Evolutionary conservation across 2,113 vertebrate genomes (phyloP), one percentile per base, ranked within the genome.

Genomic region (Ciconia maguari): DNA sequence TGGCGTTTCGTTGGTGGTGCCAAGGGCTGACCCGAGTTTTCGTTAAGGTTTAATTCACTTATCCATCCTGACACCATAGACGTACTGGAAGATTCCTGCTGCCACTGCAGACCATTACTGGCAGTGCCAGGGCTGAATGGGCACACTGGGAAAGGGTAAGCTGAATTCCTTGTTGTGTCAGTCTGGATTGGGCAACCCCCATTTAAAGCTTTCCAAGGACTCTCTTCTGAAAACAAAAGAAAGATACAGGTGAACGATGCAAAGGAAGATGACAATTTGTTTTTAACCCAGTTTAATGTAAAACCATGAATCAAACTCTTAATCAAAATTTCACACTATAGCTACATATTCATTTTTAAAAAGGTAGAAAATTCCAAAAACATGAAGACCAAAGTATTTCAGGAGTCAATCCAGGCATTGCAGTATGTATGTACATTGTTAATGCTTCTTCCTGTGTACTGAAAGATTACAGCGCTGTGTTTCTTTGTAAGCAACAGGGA

Each of bases 1-100:
- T 98, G 98, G 24, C 98, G 97, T 90, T 98, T 98, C 3, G 98
- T 98, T 12, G 98, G 98, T 0, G 98, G 98, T 1, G 98, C 98
- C 72, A 97, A 62, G 4, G 98, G 97, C 4, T 98, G 97, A 4
- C 97, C 94, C 15, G 96, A 69, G 81, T 95, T 97, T 26, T 98
- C 98, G 0, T 95, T 97, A 6, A 98, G 97, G 89, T 96, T 98
- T 49, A 97, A 42, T 55, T 97, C 93, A 6, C 97, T 97, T 82
- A 98, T 97, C 93, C 96, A 96, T 16, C 96, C 98, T 2, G 95
- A 97, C 64, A 97, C 97, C 42, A 88, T 69, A 15, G 96, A 91
- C 0, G 88, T 80, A 38, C 58, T 86, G 29, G 97, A 94, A 36
- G 97, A 13, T 22, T 97, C 94, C 24, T 95, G 96, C 72, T 88